Evolutionary conservation across 2,797 vertebrate species (phyloP).

Genomic region (Leptatherina wallacei): DNA sequence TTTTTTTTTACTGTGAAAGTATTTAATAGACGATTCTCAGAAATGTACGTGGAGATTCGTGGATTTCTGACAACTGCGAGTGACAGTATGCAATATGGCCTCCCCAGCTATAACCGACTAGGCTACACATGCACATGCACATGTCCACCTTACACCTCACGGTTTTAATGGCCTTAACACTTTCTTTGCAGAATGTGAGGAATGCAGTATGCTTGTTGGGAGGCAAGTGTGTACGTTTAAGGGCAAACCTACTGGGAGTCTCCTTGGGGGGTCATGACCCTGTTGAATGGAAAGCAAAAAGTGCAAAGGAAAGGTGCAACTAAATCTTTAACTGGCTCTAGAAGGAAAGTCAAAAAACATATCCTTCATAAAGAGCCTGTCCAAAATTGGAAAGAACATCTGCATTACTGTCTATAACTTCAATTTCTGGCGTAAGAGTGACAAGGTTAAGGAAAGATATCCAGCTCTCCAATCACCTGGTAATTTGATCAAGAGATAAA

Average conservation of each 20-base stretch:
- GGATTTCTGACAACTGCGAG: slow-evolving; percentile 28
- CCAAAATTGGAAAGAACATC: background rate
- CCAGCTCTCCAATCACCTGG: slow-evolving; percentile 35
- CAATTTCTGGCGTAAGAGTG: background rate
- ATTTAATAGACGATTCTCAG: slow-evolving; percentile 48
- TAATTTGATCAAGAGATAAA: slow-evolving; percentile 57
- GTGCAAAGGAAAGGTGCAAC: slow-evolving; percentile 5
- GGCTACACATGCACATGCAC: slow-evolving; percentile 7
- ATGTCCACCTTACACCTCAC: slow-evolving; percentile 45
- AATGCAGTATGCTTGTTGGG: slow-evolving; percentile 59
- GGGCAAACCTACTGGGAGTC: slow-evolving; percentile 38
- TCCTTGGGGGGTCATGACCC: slow-evolving; percentile 44
- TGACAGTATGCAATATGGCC: slow-evolving; percentile 53
- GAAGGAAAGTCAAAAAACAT: background rate
- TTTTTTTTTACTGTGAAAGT: slow-evolving; percentile 7
- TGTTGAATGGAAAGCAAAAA: slow-evolving; percentile 14
- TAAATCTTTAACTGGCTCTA: background rate
- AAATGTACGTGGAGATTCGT: slow-evolving; percentile 24
- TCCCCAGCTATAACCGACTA: slow-evolving; percentile 39
- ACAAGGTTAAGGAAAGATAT: slow-evolving; percentile 39
- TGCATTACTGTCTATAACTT: slow-evolving; percentile 1
- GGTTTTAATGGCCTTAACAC: slow-evolving; percentile 69
- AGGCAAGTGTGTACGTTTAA: slow-evolving; percentile 46
- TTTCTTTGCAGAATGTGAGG: slow-evolving; percentile 72
- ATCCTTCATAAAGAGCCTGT: background rate